Evolutionary conservation across 2,797 vertebrate genomes (phyloP), one percentile per base, ranked within the genome.

Genomic region (Scyliorhinus canicula): DNA sequence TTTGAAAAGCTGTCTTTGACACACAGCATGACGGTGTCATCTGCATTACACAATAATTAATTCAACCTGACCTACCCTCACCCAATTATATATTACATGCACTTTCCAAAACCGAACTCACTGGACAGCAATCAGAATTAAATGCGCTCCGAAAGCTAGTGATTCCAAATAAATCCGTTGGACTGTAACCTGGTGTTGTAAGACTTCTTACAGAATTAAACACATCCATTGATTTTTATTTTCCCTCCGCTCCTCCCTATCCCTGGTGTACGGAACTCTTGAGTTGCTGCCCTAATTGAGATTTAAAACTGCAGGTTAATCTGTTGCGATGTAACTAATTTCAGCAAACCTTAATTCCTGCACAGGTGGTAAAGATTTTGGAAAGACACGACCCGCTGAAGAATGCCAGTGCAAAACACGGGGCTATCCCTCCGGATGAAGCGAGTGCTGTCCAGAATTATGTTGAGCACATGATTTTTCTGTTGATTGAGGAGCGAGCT

Each of bases 371-470:
- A 96, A 99, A 99, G 97, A 99, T 99, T 96, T 97, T 99, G 95
- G 99, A 99, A 96, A 99, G 98, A 95, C 98, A 99, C 0, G 99
- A 99, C 95, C 99, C 99, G 63, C 97, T 99, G 95, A 99, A 98
- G 95, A 98, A 97, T 95, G 96, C 93, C 95, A 97, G 97, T 96
- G 97, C 97, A 0, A 97, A 97, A 95, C 97, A 98, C 4, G 98
- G 98, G 24, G 94, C 97, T 28, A 96, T 99, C 95, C 98, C 99
- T 9, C 96, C 97, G 2, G 99, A 99, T 44, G 99, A 99, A 96
- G 98, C 98, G 67, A 99, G 97, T 21, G 98, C 99, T 0, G 99
- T 99, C 95, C 99, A 99, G 97, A 99, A 99, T 97, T 99, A 99
- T 0, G 99, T 99, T 95, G 99, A 99, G 95, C 98, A 99, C 96